Evolutionary conservation across 2,113 vertebrate genomes (phyloP).

Genomic region (Mobula hypostoma): DNA sequence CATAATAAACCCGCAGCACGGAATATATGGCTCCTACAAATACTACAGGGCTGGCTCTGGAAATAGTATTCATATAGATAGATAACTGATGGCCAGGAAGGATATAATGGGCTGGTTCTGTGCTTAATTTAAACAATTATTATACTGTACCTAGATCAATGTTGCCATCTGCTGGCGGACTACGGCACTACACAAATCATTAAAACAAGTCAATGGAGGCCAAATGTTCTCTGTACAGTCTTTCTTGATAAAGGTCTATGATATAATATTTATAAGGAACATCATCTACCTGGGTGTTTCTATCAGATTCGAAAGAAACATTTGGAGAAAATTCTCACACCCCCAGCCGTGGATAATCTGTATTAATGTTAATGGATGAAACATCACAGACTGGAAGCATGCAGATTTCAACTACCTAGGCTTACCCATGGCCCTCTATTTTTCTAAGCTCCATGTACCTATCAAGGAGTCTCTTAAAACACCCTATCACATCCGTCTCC

Average conservation of each 20-base stretch:
- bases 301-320: background rate
- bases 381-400: background rate
- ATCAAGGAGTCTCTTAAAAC: no score
- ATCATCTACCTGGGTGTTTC: background rate
- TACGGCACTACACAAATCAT: background rate
- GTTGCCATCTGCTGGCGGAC: background rate
- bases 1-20: no score
- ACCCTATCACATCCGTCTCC: no score
- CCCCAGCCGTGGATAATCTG: background rate
- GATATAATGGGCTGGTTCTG: no score
- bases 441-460: no score
- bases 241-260: background rate
- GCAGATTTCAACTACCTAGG: background rate
- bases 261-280: background rate
- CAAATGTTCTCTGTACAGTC: background rate
- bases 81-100: no score
- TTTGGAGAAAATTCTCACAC: background rate
- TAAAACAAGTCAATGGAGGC: background rate
- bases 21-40: no score
- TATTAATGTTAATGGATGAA: background rate
- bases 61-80: no score
- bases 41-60: no score
- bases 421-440: no score
- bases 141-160: background rate
- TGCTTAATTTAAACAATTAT: background rate